Evolutionary conservation across 2,113 vertebrate species (phyloP).

Genomic region (Phoxinus phoxinus): DNA sequence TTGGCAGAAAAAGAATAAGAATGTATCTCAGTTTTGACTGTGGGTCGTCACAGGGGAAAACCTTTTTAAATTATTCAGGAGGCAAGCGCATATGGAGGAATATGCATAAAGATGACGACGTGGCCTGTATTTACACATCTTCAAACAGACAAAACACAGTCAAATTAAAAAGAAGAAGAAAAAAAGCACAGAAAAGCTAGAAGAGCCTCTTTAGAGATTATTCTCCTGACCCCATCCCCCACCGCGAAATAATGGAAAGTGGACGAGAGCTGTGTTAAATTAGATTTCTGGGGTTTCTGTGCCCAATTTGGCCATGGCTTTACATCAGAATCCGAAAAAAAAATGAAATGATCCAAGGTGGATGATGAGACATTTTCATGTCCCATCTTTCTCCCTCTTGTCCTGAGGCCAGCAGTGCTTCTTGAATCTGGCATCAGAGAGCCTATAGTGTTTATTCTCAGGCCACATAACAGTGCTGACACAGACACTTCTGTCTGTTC

Average conservation of each 20-base stretch:
- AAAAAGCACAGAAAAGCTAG: not conserved
- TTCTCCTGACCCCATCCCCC: slow-evolving; percentile 24
- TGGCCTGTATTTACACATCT: slow-evolving; percentile 68
- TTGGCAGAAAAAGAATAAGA: slow-evolving; percentile 4
- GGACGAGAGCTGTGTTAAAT: slow-evolving; percentile 26
- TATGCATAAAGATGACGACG: slow-evolving; percentile 57
- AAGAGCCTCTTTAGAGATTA: slow-evolving; percentile 47
- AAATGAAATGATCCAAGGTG: slow-evolving; percentile 10
- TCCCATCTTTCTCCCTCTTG: not conserved
- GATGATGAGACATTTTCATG: slow-evolving; percentile 29
- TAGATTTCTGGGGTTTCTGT: slow-evolving; percentile 29
- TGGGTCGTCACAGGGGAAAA: slow-evolving; percentile 51
- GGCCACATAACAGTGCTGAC: not conserved
- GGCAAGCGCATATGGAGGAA: slow-evolving; percentile 58
- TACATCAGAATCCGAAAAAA: slow-evolving; percentile 47
- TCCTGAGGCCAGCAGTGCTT: slow-evolving; percentile 28
- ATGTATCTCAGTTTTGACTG: slow-evolving; percentile 41
- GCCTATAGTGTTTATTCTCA: not conserved
- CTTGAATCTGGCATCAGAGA: slow-evolving; percentile 24
- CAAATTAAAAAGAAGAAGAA: not conserved
- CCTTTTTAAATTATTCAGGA: slow-evolving; percentile 73
- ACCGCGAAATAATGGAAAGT: not conserved
- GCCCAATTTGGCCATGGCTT: slow-evolving; percentile 48
- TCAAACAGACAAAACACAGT: slow-evolving; percentile 53
- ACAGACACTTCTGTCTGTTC: slow-evolving; percentile 5